Evolutionary conservation across 2,797 vertebrate genomes (phyloP).

Genomic region (Tapirus indicus): DNA sequence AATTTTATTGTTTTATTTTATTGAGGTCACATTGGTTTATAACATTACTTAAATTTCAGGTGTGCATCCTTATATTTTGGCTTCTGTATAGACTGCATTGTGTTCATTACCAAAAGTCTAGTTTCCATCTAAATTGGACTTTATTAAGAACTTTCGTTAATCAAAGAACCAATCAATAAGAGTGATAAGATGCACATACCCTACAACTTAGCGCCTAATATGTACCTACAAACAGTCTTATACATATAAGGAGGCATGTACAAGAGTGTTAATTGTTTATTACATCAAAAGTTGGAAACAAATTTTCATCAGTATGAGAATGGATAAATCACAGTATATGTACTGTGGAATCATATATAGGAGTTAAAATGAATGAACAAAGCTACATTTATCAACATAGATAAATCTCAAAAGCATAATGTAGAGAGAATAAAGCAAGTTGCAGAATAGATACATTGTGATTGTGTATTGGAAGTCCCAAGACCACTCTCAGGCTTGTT

Average conservation of each 20-base stretch:
- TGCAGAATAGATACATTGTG: neutral
- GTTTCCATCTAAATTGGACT: neutral
- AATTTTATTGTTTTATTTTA: neutral
- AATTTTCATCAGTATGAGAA: neutral
- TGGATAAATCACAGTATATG: neutral
- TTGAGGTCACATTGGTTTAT: too few species aligned
- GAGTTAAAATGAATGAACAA: conserved; percentile 11
- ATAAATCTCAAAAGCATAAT: neutral
- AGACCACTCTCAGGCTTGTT: neutral
- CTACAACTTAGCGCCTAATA: neutral
- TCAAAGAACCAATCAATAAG: neutral
- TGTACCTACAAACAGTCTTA: neutral
- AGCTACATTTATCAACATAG: neutral
- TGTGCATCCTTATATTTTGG: too few species aligned
- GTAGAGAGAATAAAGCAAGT: neutral
- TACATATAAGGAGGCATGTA: neutral
- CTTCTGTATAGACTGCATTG: too few species aligned
- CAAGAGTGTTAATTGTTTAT: neutral
- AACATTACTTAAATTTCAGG: too few species aligned
- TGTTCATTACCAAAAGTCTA: too few species aligned
- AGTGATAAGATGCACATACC: neutral
- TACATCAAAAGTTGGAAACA: neutral
- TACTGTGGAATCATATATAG: neutral
- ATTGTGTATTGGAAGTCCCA: neutral
- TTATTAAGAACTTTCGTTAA: neutral